A percentile compares a stretch with the other conserved stretches of the same genome.
Conservation (phyloP, 2,888 invertebrate genomes). For the Campopleginae sp. region DNA sequence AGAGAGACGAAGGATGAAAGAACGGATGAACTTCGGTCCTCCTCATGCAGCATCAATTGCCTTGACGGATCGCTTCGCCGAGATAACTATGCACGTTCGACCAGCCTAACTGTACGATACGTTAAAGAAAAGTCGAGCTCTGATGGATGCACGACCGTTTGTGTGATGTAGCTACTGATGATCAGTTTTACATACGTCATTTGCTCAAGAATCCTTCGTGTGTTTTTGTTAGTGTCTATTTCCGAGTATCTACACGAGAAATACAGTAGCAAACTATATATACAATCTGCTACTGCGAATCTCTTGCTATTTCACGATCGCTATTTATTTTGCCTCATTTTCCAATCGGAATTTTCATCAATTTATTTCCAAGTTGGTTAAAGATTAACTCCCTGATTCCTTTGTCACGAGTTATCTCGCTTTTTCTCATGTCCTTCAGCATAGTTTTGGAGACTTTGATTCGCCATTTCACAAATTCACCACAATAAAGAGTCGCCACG, state of each 20-base stretch:
- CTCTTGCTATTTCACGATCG: slow-evolving; percentile 6
- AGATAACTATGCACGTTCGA: slow-evolving; percentile 64
- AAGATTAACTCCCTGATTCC: neutral
- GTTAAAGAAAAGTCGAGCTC: slow-evolving; percentile 57
- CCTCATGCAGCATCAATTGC: slow-evolving; percentile 65
- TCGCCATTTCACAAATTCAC: neutral
- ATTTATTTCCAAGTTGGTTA: neutral
- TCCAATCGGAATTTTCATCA: neutral
- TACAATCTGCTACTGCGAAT: slow-evolving; percentile 33
- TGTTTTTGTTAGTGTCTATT: slow-evolving; percentile 45
- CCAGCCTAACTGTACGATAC: slow-evolving; percentile 52
- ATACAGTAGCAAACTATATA: slow-evolving; percentile 38
- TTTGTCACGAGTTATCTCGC: neutral
- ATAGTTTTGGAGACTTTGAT: neutral
- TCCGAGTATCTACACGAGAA: slow-evolving; percentile 42
- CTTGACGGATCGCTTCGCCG: slow-evolving; percentile 66
- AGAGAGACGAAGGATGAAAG: slow-evolving; percentile 34
- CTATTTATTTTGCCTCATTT: neutral
- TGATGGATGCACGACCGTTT: slow-evolving; percentile 59
- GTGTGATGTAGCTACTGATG: slow-evolving; percentile 61
- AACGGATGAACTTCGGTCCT: slow-evolving; percentile 24
- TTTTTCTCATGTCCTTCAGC: neutral
- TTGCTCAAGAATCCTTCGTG: slow-evolving; percentile 14
- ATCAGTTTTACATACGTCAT: slow-evolving; percentile 49
- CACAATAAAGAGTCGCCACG: neutral